Base-by-base conservation (phyloP, 2,797 vertebrate genomes). In the Phoxinus dragarum region DNA sequence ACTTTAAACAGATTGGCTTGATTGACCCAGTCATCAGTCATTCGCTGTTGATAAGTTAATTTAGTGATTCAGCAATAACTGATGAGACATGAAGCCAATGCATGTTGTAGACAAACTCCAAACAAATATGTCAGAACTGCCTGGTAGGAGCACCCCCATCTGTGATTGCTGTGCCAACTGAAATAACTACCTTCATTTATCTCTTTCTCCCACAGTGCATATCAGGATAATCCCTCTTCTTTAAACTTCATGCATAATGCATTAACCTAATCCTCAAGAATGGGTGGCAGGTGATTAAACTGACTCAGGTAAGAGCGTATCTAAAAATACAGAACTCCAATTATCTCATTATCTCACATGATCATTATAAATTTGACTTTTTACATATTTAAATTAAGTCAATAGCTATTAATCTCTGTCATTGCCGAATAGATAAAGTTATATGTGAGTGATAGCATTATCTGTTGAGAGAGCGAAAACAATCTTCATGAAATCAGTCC, bases 181-280 rank as follows among this genome's bases (percentile, higher is more conserved):
- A 84, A 88, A 88, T 79, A 88, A 84, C 87, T 56, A 56, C 80
- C 82, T 67, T 86, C 66, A 90, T 88, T 88, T 81, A 86, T 86
- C 86, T 81, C 14, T 69, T 67, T 84, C 86, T 86, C 88, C 34
- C 77, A 85, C 54, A 84, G 78, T 40, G 19, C 85, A 84, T 67
- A 86, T 84, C 80, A 67, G 86, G 81, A 89, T 81, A 83, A 89
- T 84, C 73, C 42, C 54, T 54, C 40, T 61, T 81, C 56, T 76
- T 78, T 82, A 68, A 36, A 81, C 59, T 69, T 88, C 72, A 90
- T 90, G 68, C 76, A 88, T 85, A 84, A 88, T 90, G 52, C 86
- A 91, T 90, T 40, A 81, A 76, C 19, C 80, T 83, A 90, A 86
- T 89, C 87, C 72, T 54, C 54, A 77, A 80, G 71, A 88, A 83